Evolutionary conservation across 2,888 invertebrate species (phyloP), one percentile per base, ranked within the genome.

Genomic region (Agriopis marginaria): DNA sequence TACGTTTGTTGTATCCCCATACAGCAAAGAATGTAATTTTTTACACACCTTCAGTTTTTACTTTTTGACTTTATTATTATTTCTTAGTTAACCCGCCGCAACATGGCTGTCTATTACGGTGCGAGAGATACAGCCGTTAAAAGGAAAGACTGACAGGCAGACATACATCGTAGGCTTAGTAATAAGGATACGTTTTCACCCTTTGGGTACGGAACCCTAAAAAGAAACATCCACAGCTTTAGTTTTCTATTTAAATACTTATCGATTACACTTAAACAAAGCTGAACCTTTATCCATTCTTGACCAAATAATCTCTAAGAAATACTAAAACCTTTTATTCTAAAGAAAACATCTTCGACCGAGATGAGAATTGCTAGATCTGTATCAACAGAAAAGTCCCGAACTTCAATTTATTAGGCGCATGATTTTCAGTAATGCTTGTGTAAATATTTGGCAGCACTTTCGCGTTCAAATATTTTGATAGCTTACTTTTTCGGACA

Each of bases 371-470:
- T 66, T 42, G 47, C 12, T 49, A 32, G 54, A 64, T 61, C 51
- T 61, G 11, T 64, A 64, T 63, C 63, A 59, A 59, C 32, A 32
- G 32, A 14, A 61, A 49, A 42, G 49, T 56, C 58, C 56, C 56
- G 69, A 65, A 63, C 59, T 66, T 66, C 66, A 72, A 72, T 72
- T 72, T 72, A 71, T 68, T 68, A 68, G 60, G 68, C 62, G 14
- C 62, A 63, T 68, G 71, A 66, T 66, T 72, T 72, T 63, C 63
- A 63, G 66, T 66, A 73, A 75, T 60, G 68, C 63, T 51, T 59
- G 40, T 50, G 65, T 53, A 72, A 76, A 76, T 72, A 69, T 76
- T 76, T 75, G 68, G 17, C 7, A 72, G 68, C 73, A 75, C 74
- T 75, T 71, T 69, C 60, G 40, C 51, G 58, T 50, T 67, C 66